phyloP scores from a whole-genome alignment of 2,113 vertebrate genomes.

The Candoia aspera region DNA sequence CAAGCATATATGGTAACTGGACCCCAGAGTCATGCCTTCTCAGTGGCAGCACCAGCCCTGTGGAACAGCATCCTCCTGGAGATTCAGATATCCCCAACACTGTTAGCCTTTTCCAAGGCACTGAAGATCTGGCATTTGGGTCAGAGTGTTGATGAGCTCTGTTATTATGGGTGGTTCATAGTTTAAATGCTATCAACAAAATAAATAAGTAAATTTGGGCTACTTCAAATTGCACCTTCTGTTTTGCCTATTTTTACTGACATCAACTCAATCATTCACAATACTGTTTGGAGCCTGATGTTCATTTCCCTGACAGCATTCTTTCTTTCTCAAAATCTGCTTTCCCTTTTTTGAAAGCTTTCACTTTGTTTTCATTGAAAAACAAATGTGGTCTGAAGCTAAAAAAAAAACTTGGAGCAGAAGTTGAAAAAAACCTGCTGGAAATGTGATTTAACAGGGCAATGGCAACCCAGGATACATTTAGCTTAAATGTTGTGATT shows the following conservation, averaged over 20 bases:
- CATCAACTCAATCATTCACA: background rate
- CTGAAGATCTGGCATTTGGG: too few relatives aligned
- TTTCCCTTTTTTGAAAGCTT: slow-evolving; percentile 14
- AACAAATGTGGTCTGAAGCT: background rate
- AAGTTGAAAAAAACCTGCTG: slow-evolving; percentile 24
- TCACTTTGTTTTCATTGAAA: slow-evolving; percentile 6
- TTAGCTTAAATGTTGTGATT: slow-evolving; percentile 32
- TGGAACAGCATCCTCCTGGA: too few relatives aligned
- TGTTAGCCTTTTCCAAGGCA: too few relatives aligned
- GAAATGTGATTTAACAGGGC: slow-evolving; percentile 39
- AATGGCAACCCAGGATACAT: background rate
- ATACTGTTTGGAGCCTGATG: background rate
- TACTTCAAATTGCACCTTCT: background rate
- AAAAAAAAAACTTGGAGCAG: slow-evolving; percentile 21
- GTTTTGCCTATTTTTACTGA: background rate
- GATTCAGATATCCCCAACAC: too few relatives aligned
- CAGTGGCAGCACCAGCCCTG: too few relatives aligned
- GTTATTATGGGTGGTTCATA: background rate
- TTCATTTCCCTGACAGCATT: background rate
- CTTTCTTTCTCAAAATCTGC: background rate
- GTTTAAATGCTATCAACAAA: background rate
- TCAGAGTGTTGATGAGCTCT: too few relatives aligned
- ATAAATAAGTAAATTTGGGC: background rate
- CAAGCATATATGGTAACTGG: too few relatives aligned
- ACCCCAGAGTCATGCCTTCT: too few relatives aligned